Percentiles rank a stretch among this genome's conserved stretches.
Conservation (phyloP, 30 jellyfish, hydroid and myxozoan species). For the Aurelia sp. region DNA sequence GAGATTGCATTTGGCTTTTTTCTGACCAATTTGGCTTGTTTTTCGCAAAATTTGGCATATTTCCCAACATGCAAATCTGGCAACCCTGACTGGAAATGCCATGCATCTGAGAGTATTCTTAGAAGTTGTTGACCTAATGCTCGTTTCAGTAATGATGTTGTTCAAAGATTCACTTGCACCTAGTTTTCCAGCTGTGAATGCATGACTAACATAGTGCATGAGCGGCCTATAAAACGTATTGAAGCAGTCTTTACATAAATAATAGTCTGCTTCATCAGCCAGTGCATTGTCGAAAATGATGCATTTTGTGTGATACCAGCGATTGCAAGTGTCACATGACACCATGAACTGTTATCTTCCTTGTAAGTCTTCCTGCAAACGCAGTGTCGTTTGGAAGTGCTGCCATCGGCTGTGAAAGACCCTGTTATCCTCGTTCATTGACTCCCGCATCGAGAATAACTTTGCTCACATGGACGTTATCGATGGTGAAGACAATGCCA, state of each 20-base stretch:
- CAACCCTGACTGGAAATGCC: not conserved
- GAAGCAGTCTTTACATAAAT: not conserved
- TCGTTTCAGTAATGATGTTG: not conserved
- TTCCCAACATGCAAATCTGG: conserved; percentile 47
- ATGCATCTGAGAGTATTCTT: not conserved
- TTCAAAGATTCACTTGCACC: not conserved
- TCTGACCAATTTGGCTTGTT: conserved; percentile 37
- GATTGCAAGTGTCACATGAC: not conserved
- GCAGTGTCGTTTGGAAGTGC: not conserved
- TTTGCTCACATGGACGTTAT: not conserved
- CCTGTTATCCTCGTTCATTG: not conserved
- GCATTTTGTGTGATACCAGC: not conserved
- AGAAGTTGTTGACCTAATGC: not conserved
- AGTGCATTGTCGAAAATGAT: not conserved
- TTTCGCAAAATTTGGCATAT: conserved; percentile 29
- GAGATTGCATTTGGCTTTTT: conserved; percentile 24
- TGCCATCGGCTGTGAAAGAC: not conserved
- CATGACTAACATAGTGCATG: not conserved
- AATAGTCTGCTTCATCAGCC: not conserved
- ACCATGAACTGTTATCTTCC: not conserved
- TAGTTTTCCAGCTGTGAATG: not conserved
- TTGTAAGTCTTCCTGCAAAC: not conserved
- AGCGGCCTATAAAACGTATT: not conserved
- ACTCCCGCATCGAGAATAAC: not conserved
- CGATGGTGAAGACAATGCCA: not conserved